Base-by-base conservation (phyloP, 2,888 invertebrate species). In the Callyntrura sp. region DNA sequence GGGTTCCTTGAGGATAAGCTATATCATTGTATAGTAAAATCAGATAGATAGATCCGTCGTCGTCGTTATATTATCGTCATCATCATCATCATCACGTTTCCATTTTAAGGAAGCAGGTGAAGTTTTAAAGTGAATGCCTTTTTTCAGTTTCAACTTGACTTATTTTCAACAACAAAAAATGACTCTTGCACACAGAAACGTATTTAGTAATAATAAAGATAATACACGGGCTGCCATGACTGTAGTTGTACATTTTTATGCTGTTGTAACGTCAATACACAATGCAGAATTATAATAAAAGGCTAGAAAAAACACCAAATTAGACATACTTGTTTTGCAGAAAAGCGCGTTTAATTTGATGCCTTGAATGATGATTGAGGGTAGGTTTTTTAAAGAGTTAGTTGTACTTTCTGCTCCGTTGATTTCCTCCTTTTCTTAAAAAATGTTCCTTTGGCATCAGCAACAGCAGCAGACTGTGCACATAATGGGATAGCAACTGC, bases 331-430 rank as follows among this genome's bases (percentile, higher is more conserved):
- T 86, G 83, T 89, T 88, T 85, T 86, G 87, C 85, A 85, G 90
- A 91, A 89, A 84, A 90, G 81, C 86, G 79, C 90, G 87, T 90
- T 92, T 91, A 90, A 92, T 92, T 91, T 90, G 81, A 57, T 91
- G 83, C 70, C 79, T 90, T 79, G 73, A 79, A 48, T 57, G 62
- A 60, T 62, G 81, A 81, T 70, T 60, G 73, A 85, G 81, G 45
- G 83, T 86, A 70, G 78, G 51, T 85, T 82, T 92, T 90, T 86
- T 20, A 55, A 73, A 89, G 90, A 92, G 91, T 91, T 90, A 90
- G 90, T 92, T 92, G 92, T 90, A 92, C 92, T 92, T 92, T 91
- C 91, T 90, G 92, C 88, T 92, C 89, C 90, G 90, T 78, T 92
- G 92, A 83, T 85, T 92, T 87, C 82, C 55, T 89, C 83, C 48